Conservation (phyloP, 2,888 invertebrate genomes). For the Gryllus longicercus region DNA sequence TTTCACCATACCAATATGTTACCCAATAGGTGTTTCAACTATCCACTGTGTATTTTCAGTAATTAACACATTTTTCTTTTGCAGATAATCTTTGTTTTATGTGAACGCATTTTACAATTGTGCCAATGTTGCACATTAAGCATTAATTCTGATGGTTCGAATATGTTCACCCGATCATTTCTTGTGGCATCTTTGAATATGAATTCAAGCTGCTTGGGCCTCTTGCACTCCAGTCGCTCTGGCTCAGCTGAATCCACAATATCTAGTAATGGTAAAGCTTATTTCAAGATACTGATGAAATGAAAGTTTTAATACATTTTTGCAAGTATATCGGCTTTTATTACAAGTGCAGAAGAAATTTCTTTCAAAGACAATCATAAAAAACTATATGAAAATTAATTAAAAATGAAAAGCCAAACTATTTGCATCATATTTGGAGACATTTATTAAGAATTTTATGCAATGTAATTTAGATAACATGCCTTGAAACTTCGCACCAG, state of each 20-base stretch:
- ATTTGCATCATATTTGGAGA: too few species aligned
- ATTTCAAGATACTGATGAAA: not conserved
- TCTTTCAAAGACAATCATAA: too few species aligned
- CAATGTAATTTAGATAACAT: too few species aligned
- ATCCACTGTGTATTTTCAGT: too few species aligned
- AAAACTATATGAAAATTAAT: too few species aligned
- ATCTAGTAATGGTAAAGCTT: not conserved
- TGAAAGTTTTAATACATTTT: not conserved
- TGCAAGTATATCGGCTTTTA: not conserved
- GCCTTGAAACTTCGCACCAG: too few species aligned
- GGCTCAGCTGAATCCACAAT: not conserved
- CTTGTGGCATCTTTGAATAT: slow-evolving; percentile 5
- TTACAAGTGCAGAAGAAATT: too few species aligned
- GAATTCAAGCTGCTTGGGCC: not conserved
- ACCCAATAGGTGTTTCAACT: too few species aligned
- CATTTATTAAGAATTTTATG: too few species aligned
- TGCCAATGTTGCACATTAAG: slow-evolving; percentile 55
- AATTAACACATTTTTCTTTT: slow-evolving; percentile 37
- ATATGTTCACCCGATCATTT: not conserved
- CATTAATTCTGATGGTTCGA: slow-evolving; percentile 42
- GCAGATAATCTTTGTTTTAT: slow-evolving; percentile 72
- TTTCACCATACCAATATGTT: too few species aligned
- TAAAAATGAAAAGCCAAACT: too few species aligned
- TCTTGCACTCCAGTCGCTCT: not conserved
- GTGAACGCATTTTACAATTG: slow-evolving; percentile 70